Base-by-base conservation (phyloP, 1,140 invertebrate genomes). In the Agrypnia vestita region DNA sequence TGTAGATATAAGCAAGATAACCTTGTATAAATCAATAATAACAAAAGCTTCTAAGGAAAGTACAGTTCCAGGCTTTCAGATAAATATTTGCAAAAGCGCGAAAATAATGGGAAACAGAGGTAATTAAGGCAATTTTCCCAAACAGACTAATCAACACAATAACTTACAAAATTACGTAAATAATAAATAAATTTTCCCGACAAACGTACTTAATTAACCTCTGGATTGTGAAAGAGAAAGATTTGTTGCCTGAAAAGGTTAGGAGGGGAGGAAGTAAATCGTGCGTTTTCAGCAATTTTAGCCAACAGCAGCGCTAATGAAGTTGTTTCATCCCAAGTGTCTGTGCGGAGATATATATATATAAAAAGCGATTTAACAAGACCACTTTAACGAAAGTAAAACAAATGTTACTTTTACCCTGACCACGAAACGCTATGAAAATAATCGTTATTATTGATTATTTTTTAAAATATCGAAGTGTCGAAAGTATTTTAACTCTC, bases 131-230 rank as follows among this genome's bases (percentile, higher is more conserved):
- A 49, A 71, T 35, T 19, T 53, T 51, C 47, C 49, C 15, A 71
- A 71, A 71, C 67, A 71, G 44, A 71, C 67, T 19, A 71, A 71
- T 71, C 67, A 49, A 15, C 44, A 46, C 67, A 62, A 62, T 62
- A 62, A 62, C 59, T 62, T 62, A 62, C 59, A 21, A 71, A 47
- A 71, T 17, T 71, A 46, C 47, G 15, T 49, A 71, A 71, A 71
- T 71, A 71, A 71, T 53, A 71, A 71, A 71, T 71, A 71, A 51
- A 71, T 51, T 53, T 51, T 21, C 19, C 67, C 67, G 46, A 71
- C 67, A 71, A 71, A 71, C 67, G 67, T 71, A 49, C 67, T 71
- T 71, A 71, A 71, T 71, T 71, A 71, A 71, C 67, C 67, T 53
- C 19, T 51, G 47, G 67, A 71, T 71, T 71, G 67, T 71, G 67